phyloP scores from a whole-genome alignment of 2,113 vertebrate species.

The Phalacrocorax aristotelis region DNA sequence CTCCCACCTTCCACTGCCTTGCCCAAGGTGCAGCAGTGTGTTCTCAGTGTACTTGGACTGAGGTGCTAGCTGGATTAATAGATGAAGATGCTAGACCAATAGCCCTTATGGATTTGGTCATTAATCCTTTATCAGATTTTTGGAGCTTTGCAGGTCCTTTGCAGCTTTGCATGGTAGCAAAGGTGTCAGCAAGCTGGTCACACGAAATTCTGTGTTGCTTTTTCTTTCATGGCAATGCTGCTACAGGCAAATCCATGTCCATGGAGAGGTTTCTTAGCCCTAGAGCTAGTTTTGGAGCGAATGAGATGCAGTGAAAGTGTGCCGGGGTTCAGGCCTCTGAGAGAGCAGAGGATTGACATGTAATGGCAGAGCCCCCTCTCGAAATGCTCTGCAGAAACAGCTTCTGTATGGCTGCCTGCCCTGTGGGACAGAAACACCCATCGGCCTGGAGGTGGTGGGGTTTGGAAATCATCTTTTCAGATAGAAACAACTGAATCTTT shows the following conservation, averaged over 20 bases:
- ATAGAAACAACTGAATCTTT: neutral
- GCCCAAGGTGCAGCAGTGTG: neutral
- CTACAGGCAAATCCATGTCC: neutral
- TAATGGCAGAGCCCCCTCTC: neutral
- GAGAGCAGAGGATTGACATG: neutral
- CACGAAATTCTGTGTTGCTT: neutral
- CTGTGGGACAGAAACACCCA: neutral
- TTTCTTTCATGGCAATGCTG: neutral
- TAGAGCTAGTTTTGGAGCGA: neutral
- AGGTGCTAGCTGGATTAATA: neutral
- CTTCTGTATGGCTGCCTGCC: neutral
- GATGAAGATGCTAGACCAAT: neutral
- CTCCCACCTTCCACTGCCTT: neutral
- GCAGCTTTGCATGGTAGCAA: neutral
- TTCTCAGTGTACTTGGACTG: neutral
- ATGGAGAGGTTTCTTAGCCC: neutral
- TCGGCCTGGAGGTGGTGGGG: neutral
- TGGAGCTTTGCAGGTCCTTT: neutral
- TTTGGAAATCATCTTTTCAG: neutral
- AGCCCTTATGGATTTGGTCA: neutral
- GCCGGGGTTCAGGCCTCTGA: neutral
- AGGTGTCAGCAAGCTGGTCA: neutral
- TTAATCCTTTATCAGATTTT: neutral
- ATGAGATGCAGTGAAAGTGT: neutral
- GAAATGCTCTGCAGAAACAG: neutral